Conservation (phyloP, 2,888 invertebrate genomes). For the Dasysyrphus albostriatus region DNA sequence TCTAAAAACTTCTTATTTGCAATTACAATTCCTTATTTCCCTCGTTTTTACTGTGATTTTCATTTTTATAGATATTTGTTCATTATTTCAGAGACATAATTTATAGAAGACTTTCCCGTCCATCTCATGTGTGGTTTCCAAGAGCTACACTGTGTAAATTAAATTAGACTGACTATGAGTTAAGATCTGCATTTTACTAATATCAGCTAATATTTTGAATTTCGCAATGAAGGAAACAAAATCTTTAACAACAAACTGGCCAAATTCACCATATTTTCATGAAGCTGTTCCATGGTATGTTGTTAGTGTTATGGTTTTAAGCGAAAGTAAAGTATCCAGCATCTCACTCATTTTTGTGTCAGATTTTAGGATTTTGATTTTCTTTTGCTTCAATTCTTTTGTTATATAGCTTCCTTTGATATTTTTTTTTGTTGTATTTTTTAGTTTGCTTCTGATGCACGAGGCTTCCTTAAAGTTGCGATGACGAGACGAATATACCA, state of each 20-base stretch:
- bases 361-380: slow-evolving; percentile 63
- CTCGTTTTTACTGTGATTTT: too few species aligned
- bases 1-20: too few species aligned
- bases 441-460: slow-evolving; percentile 42
- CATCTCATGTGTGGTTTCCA: too few species aligned
- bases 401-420: slow-evolving; percentile 24
- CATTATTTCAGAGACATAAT: too few species aligned
- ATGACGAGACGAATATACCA: slow-evolving; percentile 34
- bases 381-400: slow-evolving; percentile 26
- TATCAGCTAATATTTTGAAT: too few species aligned
- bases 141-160: too few species aligned
- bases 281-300: not conserved
- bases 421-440: slow-evolving; percentile 30
- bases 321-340: slow-evolving; percentile 56
- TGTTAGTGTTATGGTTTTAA: slow-evolving; percentile 51
- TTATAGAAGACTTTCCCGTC: too few species aligned
- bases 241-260: not conserved
- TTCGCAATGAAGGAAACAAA: not conserved
- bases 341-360: slow-evolving; percentile 67
- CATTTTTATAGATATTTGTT: too few species aligned
- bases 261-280: not conserved
- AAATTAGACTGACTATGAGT: too few species aligned
- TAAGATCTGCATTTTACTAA: too few species aligned
- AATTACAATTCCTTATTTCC: too few species aligned
- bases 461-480: slow-evolving; percentile 37